Conservation (phyloP, 2,888 invertebrate species). For the Morpho deidamia region DNA sequence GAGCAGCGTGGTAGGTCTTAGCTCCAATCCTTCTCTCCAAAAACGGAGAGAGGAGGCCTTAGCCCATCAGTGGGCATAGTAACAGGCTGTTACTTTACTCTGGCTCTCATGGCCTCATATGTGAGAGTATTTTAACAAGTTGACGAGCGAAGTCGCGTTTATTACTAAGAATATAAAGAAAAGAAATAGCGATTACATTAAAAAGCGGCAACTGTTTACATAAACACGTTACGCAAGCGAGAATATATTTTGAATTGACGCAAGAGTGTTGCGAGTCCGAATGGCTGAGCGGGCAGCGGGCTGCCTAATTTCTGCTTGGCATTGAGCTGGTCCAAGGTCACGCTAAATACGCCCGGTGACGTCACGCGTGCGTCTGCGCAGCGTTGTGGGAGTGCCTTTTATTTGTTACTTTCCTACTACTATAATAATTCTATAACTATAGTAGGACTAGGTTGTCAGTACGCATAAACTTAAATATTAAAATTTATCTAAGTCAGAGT, state of each 20-base stretch:
- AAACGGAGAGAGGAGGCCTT: no score
- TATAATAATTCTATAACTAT: no score
- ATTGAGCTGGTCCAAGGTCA: conserved; percentile 67
- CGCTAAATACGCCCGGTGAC: conserved; percentile 57
- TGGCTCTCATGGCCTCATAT: no score
- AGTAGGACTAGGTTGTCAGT: no score
- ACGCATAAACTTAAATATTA: no score
- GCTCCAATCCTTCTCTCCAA: no score
- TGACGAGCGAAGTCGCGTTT: background rate
- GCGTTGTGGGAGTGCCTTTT: conserved; percentile 42
- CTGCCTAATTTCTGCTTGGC: conserved; percentile 60
- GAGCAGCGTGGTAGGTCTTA: no score
- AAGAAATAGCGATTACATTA: background rate
- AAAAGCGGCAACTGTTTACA: conserved; percentile 7
- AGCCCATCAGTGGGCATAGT: no score
- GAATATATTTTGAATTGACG: conserved; percentile 30
- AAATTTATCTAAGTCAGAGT: no score
- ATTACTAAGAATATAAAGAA: background rate
- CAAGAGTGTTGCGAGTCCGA: conserved; percentile 41
- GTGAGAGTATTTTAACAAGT: no score
- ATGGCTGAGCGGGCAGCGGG: conserved; percentile 16
- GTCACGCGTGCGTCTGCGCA: conserved; percentile 45
- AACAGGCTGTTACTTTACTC: no score
- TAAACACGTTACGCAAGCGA: conserved; percentile 9
- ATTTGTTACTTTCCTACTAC: conserved; percentile 25